Evolutionary conservation across 2,888 invertebrate genomes (phyloP), one percentile per base, ranked within the genome.

Genomic region (Sarcophaga variegata): DNA sequence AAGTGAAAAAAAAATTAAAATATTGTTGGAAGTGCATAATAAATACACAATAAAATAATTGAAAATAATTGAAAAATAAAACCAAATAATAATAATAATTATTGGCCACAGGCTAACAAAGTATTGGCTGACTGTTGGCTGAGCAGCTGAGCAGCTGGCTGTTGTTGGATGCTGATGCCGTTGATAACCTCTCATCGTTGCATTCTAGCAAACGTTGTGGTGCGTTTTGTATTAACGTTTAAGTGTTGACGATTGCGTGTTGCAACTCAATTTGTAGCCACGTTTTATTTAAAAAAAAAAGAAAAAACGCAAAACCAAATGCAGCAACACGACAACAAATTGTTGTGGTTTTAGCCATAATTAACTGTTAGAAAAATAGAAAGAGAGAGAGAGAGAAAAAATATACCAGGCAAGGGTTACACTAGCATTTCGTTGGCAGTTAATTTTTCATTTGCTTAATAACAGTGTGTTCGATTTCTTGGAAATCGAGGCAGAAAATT

Each of bases 241-340:
- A 37, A 49, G 49, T 70, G 64, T 14, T 77, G 78, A 83, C 70
- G 78, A 78, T 86, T 81, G 86, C 86, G 81, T 86, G 86, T 81
- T 83, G 69, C 81, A 81, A 83, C 49, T 66, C 66, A 77, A 83
- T 86, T 86, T 86, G 81, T 86, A 60, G 77, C 75, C 81, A 69
- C 63, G 54, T 79, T 80, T 27, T 20, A 49, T 37, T 37, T 37
- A 2, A 25, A 25, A 25, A 25, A 1, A 20, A 45, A 20, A 3
- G 10, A n/a, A 37, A 3, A n/a, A 45, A 45, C 8, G 10, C 2
- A 17, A 37, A 22, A 25, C 11, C 12, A 63, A 63, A 27, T 20
- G 17, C 62, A 62, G 4, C 12, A 5, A 64, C 25, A 64, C 62
- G 14, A 5, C 12, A 5, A 64, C 12, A 64, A 64, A 22, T 22